Evolutionary conservation across 2,888 invertebrate species (phyloP).

Genomic region (Ypsolopha scabrella): DNA sequence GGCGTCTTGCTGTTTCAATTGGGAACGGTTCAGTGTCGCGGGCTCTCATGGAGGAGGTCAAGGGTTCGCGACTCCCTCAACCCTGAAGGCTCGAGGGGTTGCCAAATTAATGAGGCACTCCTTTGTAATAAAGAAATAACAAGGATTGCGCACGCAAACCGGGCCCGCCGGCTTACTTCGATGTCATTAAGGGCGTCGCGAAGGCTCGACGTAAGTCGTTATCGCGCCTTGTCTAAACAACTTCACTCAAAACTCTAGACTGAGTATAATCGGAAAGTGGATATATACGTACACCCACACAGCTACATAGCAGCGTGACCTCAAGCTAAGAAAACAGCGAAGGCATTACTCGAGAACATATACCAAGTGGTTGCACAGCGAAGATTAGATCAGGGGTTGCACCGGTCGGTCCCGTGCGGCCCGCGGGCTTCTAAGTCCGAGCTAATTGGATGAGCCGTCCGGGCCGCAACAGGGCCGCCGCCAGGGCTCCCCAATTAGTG

Average conservation of each 20-base stretch:
- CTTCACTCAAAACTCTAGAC: constrained; percentile 44
- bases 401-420: constrained; percentile 31
- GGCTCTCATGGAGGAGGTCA: constrained; percentile 62
- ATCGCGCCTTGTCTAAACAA: constrained; percentile 59
- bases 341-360: neutral
- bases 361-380: neutral
- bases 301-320: neutral
- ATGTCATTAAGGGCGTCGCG: constrained; percentile 63
- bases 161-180: constrained; percentile 43
- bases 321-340: neutral
- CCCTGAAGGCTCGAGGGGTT: constrained; percentile 54
- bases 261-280: constrained; percentile 18
- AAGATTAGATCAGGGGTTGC: constrained; percentile 4
- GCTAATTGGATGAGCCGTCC: constrained; percentile 62
- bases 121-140: constrained; percentile 72
- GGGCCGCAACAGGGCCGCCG: constrained; percentile 18
- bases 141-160: constrained; percentile 69
- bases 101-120: constrained; percentile 72
- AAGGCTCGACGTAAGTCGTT: constrained; percentile 56
- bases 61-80: constrained; percentile 62
- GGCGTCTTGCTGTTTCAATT: constrained; percentile 57
- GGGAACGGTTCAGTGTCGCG: constrained; percentile 54
- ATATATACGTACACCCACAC: neutral
- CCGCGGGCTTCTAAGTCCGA: constrained; percentile 61
- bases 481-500: constrained; percentile 53